Percentiles rank a stretch among this genome's conserved stretches.
phyloP scores from a whole-genome alignment of 2,797 vertebrate genomes.

The Graptemys geographica region DNA sequence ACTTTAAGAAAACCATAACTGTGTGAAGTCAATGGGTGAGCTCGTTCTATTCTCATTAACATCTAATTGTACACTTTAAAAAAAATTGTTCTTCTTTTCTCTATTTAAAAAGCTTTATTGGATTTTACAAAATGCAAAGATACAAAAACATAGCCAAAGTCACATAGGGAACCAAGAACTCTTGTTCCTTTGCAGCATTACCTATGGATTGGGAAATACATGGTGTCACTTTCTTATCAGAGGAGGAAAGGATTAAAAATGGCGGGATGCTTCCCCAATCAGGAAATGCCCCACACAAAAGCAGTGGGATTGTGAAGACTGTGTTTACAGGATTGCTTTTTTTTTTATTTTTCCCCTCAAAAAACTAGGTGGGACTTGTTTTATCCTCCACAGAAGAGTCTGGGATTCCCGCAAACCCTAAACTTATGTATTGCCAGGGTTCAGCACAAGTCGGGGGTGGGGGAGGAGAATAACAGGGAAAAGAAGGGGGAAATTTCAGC shows the following conservation, averaged over 20 bases:
- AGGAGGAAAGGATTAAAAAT: not conserved
- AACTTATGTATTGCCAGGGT: not conserved
- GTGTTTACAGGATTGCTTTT: not conserved
- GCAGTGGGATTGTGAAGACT: not conserved
- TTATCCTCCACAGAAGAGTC: not conserved
- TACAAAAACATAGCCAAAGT: not conserved
- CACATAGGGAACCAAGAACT: not conserved
- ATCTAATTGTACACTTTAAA: not conserved
- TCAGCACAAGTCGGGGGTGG: too few species aligned
- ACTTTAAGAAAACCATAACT: not conserved
- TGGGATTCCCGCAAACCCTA: too few species aligned
- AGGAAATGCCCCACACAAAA: not conserved
- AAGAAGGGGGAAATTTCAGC: too few species aligned
- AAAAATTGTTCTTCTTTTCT: not conserved
- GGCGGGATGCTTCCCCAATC: not conserved
- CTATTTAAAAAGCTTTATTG: not conserved
- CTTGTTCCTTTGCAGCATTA: not conserved
- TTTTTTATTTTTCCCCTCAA: not conserved
- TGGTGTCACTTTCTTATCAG: not conserved
- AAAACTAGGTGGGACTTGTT: not conserved
- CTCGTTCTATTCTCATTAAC: not conserved
- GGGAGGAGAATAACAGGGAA: not conserved
- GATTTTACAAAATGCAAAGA: not conserved
- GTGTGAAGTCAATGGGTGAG: not conserved
- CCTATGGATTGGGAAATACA: not conserved